phyloP scores from a whole-genome alignment of 2,113 vertebrate species.

The Petrocephalus microphthalmus region DNA sequence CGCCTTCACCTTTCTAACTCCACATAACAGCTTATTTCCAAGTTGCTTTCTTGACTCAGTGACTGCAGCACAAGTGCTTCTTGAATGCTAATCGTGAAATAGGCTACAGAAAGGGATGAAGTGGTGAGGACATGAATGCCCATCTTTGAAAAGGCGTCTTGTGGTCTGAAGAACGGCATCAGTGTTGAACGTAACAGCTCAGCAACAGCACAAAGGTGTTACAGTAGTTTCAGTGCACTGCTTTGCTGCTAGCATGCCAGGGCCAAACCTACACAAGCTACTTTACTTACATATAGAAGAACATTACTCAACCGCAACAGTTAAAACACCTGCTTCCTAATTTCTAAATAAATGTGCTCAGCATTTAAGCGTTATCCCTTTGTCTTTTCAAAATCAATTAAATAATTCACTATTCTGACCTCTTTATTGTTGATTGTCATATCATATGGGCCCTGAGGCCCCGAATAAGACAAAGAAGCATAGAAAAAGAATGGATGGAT shows the following conservation, averaged over 20 bases:
- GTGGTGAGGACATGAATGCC: neutral
- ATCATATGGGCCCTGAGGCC: neutral
- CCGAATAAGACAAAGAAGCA: neutral
- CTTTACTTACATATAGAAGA: neutral
- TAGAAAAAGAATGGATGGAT: neutral
- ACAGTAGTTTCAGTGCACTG: neutral
- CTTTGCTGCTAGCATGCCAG: neutral
- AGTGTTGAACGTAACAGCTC: neutral
- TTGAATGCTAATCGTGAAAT: neutral
- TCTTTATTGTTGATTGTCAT: neutral
- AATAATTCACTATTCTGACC: neutral
- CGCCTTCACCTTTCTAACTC: neutral
- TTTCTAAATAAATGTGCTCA: neutral
- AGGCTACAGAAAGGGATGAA: neutral
- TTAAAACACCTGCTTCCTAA: neutral
- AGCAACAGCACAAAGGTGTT: neutral
- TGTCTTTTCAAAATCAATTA: neutral
- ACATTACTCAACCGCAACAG: neutral
- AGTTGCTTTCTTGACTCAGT: neutral
- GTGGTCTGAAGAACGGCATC: neutral
- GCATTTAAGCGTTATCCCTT: neutral
- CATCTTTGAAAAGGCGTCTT: neutral
- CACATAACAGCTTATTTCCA: neutral
- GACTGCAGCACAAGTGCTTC: too few species aligned
- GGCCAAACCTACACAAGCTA: neutral